Evolutionary conservation across 2,113 vertebrate species (phyloP), one percentile per base, ranked within the genome.

Genomic region (Eurystomus gularis): DNA sequence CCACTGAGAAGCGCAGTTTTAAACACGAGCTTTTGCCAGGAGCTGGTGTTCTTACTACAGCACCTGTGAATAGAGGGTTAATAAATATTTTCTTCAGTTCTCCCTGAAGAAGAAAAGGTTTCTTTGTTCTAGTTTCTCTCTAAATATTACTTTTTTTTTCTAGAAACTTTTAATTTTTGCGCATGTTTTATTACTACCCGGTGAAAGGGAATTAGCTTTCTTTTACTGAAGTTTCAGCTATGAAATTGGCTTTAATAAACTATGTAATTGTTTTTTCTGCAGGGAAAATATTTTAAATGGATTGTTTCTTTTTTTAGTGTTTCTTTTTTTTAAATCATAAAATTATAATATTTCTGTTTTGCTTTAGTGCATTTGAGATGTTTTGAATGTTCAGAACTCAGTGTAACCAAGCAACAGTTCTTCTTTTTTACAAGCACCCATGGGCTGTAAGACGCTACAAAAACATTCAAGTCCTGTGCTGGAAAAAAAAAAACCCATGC

Each of bases 201-300:
- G 57, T 91, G 92, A 94, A 94, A 92, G 69, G 16, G 70, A 96
- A 96, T 94, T 95, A 86, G 52, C 73, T 92, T 87, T 54, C 69
- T 96, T 85, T 76, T 77, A 66, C 81, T 87, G 81, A 85, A 89
- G 66, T 88, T 96, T 94, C 83, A 73, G 78, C 52, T 77, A 44
- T 82, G 91, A 96, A 91, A 89, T 73, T 82, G 2, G 40, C 66
- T 94, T 94, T 95, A 96, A 93, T 91, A 96, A 94, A 85, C 69
- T 76, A 60, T 14, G 48, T 81, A 52, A 96, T 94, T 88, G 75
- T 92, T 90, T 92, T 62, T 79, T 96, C 86, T 93, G 77, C 88
- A 89, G 84, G 73, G 86, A 81, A 95, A 86, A 82, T 82, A 72
- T 87, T 93, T 82, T 21, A 87, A 92, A 86, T 84, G 2, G 65